These are phyloP conservation scores for Neocrepidodera transversa DNA, from an alignment of 2,888 invertebrate species.

Conservation along the genomic window DNA sequence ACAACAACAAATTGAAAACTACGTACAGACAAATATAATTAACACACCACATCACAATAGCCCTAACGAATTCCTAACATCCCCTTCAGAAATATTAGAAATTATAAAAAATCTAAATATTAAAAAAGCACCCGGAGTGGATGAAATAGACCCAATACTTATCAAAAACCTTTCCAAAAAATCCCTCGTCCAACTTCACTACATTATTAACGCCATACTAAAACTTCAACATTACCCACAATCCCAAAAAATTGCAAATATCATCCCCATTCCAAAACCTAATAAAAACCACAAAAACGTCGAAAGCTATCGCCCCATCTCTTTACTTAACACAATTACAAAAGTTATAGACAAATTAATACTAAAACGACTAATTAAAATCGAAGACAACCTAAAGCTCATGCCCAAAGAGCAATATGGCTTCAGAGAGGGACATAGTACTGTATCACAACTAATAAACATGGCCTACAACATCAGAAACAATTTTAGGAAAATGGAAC, in stretches of 20 bases:
- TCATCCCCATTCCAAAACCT: constrained; percentile 35
- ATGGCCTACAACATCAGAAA: constrained; percentile 18
- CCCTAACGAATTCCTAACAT: neutral
- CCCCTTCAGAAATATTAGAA: neutral
- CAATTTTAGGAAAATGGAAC: constrained; percentile 10
- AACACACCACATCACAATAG: neutral
- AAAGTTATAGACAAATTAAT: constrained; percentile 43
- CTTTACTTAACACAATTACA: constrained; percentile 31
- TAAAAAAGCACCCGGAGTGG: constrained; percentile 24
- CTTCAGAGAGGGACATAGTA: constrained; percentile 27
- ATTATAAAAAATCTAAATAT: neutral
- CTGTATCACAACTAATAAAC: constrained; percentile 16
- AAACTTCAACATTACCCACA: constrained; percentile 26
- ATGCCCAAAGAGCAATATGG: constrained; percentile 24
- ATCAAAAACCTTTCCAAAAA: constrained; percentile 31
- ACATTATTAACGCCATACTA: constrained; percentile 30
- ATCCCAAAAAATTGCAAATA: constrained; percentile 25
- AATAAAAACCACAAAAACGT: constrained; percentile 20
- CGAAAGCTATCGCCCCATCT: constrained; percentile 41
- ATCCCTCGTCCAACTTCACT: constrained; percentile 10
- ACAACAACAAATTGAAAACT: neutral
- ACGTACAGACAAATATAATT: neutral
- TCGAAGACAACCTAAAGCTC: constrained; percentile 5
- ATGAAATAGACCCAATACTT: constrained; percentile 9
- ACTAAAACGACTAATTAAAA: constrained; percentile 5